Percentiles rank a stretch among this genome's conserved stretches.
Evolutionary conservation across 2,888 invertebrate species (phyloP).

Genomic region (Carterocephalus palaemon): DNA sequence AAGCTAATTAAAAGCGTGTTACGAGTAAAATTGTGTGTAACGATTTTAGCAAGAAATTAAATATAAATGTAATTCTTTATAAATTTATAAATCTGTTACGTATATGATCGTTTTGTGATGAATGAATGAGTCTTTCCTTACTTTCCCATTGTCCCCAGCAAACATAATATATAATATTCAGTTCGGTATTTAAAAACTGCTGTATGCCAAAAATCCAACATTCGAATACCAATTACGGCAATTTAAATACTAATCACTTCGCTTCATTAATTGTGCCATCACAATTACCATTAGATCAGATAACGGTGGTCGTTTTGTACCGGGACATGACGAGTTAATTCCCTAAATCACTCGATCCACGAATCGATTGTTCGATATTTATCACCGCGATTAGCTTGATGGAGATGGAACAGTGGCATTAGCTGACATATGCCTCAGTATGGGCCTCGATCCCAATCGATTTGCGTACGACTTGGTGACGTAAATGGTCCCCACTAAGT

Average conservation of each 20-base stretch:
- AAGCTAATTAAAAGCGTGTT: no score
- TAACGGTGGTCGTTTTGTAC: slow-evolving; percentile 4
- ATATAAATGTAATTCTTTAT: no score
- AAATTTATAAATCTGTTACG: no score
- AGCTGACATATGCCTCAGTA: slow-evolving; percentile 49
- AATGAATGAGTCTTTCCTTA: no score
- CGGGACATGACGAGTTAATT: slow-evolving; percentile 42
- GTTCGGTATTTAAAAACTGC: neutral
- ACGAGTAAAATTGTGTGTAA: no score
- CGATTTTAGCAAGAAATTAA: no score
- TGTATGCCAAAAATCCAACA: neutral
- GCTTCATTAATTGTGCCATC: slow-evolving; percentile 10
- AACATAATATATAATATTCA: no score
- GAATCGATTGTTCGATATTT: slow-evolving; percentile 53
- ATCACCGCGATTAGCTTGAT: slow-evolving; percentile 60
- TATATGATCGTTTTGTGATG: no score
- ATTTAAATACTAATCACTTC: slow-evolving; percentile 10
- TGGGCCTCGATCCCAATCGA: slow-evolving; percentile 14
- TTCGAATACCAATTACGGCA: neutral
- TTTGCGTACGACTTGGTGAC: slow-evolving; percentile 15
- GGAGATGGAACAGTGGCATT: slow-evolving; percentile 57
- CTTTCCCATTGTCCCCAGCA: no score
- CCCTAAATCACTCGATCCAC: slow-evolving; percentile 50
- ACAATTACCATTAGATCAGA: slow-evolving; percentile 15
- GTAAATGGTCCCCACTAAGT: slow-evolving; percentile 18